phyloP scores from a whole-genome alignment of 2,888 invertebrate species.

The Oithona nana region DNA sequence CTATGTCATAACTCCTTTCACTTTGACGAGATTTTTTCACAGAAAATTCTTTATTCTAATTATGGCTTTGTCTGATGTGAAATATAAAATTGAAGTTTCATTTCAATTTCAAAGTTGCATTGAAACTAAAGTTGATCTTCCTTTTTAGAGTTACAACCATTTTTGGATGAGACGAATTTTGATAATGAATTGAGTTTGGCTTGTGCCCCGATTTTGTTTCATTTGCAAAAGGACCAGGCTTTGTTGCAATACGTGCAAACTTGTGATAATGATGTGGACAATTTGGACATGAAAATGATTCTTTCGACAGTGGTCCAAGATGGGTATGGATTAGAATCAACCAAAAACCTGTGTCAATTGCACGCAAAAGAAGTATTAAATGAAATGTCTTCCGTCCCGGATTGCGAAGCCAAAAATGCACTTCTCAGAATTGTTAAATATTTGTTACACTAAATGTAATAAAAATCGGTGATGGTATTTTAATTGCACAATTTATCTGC shows the following conservation, averaged over 20 bases:
- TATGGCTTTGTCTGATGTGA: too few relatives aligned
- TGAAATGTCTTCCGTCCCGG: not conserved
- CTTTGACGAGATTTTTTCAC: too few relatives aligned
- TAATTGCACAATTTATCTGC: too few relatives aligned
- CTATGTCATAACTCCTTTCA: too few relatives aligned
- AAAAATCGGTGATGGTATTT: too few relatives aligned
- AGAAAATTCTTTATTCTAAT: too few relatives aligned
- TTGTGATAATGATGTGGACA: slow-evolving; percentile 20
- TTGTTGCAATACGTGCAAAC: slow-evolving; percentile 20
- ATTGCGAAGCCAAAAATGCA: not conserved
- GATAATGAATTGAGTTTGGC: slow-evolving; percentile 27
- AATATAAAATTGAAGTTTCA: too few relatives aligned
- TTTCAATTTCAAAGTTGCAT: too few relatives aligned
- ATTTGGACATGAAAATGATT: slow-evolving; percentile 21
- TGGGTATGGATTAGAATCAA: not conserved
- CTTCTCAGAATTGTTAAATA: not conserved
- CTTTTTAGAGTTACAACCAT: slow-evolving; percentile 28
- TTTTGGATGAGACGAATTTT: slow-evolving; percentile 21
- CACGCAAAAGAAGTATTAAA: not conserved
- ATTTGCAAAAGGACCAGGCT: slow-evolving; percentile 46
- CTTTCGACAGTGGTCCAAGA: not conserved
- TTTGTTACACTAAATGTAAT: too few relatives aligned
- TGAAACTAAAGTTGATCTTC: too few relatives aligned
- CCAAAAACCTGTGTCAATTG: not conserved
- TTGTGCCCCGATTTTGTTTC: slow-evolving; percentile 63